Conservation (phyloP, 1,140 invertebrate species). For the Dreissena polymorpha region DNA sequence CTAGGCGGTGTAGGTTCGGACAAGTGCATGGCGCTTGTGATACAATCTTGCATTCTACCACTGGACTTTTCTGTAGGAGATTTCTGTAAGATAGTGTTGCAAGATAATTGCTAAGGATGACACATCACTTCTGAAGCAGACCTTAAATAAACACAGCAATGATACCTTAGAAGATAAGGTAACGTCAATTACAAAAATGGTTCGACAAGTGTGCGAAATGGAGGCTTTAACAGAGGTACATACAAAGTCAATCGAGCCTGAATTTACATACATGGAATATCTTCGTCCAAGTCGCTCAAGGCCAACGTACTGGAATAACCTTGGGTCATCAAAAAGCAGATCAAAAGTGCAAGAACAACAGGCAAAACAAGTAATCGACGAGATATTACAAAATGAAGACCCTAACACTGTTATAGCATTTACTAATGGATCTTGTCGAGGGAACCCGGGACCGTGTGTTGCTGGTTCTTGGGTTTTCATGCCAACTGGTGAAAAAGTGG, state of each 20-base stretch:
- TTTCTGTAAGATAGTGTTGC: constrained; percentile 9
- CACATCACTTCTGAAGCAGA: background rate
- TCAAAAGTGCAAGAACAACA: background rate
- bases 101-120: constrained; percentile 12
- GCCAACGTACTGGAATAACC: constrained; percentile 24
- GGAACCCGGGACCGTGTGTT: constrained; percentile 36
- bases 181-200: background rate
- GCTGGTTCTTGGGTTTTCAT: constrained; percentile 10
- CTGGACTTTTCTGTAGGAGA: constrained; percentile 9
- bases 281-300: background rate
- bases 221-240: background rate
- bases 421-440: constrained; percentile 36
- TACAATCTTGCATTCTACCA: background rate
- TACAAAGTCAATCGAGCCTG: background rate
- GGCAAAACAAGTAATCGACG: background rate
- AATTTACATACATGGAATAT: constrained; percentile 15
- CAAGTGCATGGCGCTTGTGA: background rate
- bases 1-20: background rate
- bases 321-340: constrained; percentile 9
- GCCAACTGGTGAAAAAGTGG: background rate
- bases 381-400: background rate
- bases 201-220: too few species aligned
- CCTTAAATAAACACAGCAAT: background rate
- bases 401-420: constrained; percentile 23
- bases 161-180: background rate